Conservation (phyloP, 2,888 invertebrate genomes). For the Chrysotoxum bicinctum region DNA sequence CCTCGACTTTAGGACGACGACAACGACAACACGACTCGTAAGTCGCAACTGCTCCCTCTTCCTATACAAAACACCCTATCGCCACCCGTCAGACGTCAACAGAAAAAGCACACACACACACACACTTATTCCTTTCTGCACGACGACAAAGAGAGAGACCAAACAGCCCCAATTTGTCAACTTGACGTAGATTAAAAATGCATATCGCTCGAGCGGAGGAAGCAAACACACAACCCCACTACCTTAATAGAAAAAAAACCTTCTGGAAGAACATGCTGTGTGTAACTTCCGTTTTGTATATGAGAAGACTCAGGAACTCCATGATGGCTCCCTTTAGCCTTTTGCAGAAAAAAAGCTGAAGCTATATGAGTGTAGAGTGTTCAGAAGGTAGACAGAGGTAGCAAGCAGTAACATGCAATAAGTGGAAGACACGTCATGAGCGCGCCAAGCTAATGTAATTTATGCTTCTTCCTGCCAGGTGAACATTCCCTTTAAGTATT, state of each 20-base stretch:
- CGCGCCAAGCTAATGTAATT: conserved; percentile 70
- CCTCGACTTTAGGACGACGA: neutral
- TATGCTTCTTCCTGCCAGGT: conserved; percentile 69
- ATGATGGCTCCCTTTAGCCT: conserved; percentile 13
- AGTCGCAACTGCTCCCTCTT: neutral
- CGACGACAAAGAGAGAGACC: conserved; percentile 10
- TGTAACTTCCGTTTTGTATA: conserved; percentile 67
- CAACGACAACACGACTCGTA: conserved; percentile 14
- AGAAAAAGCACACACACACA: conserved; percentile 25
- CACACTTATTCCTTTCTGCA: conserved; percentile 1
- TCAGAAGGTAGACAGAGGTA: conserved; percentile 4
- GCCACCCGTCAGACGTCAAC: conserved; percentile 61
- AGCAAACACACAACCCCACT: conserved; percentile 30
- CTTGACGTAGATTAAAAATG: conserved; percentile 73
- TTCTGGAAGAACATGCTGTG: conserved; percentile 40
- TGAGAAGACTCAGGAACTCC: conserved; percentile 36
- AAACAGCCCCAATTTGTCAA: conserved; percentile 73
- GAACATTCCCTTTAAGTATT: conserved; percentile 56
- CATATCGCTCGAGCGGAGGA: conserved; percentile 56
- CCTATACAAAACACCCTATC: neutral
- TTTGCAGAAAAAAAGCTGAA: conserved; percentile 8
- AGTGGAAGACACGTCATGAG: conserved; percentile 72
- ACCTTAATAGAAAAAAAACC: conserved; percentile 8
- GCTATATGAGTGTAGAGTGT: neutral
- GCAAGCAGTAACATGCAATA: conserved; percentile 67